A percentile compares a stretch with the other conserved stretches of the same genome.
These are phyloP conservation scores for Dinocampus coccinellae DNA, from an alignment of 2,888 invertebrate genomes.

Conservation along the genomic window DNA sequence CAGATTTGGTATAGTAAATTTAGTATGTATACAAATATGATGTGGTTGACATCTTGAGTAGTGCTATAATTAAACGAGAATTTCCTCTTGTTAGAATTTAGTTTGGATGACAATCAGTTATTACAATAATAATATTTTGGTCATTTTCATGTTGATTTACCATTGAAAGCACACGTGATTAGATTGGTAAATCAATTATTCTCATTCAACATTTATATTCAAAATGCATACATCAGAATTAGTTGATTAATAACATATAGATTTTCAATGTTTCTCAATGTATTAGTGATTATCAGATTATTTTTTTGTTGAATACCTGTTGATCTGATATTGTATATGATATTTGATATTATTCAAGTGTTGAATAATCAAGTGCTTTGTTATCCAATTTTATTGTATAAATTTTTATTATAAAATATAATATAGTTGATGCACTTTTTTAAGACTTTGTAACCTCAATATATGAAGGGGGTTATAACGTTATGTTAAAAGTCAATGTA, in stretches of 20 bases:
- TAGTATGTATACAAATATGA: not conserved
- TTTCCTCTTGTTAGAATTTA: slow-evolving; percentile 6
- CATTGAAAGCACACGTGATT: slow-evolving; percentile 13
- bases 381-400: not conserved
- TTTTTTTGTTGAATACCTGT: not conserved
- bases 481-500: not conserved
- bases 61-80: not conserved
- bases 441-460: not conserved
- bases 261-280: not conserved
- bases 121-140: not conserved
- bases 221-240: not conserved
- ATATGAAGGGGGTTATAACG: not conserved
- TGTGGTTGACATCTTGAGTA: slow-evolving; percentile 10
- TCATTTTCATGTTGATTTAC: not conserved
- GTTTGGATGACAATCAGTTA: slow-evolving; percentile 20
- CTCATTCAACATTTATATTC: slow-evolving; percentile 13
- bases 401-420: not conserved
- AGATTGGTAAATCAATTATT: slow-evolving; percentile 21
- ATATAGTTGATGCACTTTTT: not conserved
- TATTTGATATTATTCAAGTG: not conserved
- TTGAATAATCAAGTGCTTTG: not conserved
- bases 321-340: too few relatives aligned
- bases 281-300: not conserved
- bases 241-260: not conserved
- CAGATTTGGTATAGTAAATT: not conserved